Base-by-base conservation (phyloP, 2,797 vertebrate species). In the Coregonus sp. region DNA sequence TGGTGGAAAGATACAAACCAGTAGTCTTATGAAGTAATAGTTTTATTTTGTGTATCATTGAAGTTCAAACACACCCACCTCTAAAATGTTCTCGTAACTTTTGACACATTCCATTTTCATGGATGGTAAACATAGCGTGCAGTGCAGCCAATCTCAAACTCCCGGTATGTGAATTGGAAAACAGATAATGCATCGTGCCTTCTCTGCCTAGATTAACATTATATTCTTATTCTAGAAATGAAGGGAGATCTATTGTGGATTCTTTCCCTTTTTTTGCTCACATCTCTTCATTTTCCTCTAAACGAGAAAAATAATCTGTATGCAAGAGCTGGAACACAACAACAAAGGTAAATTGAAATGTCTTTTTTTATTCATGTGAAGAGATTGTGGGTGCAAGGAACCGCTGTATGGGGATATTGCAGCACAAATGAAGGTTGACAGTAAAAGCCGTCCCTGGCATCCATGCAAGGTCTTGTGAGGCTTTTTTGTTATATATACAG, bases 281-380 rank as follows among this genome's bases (percentile, higher is more conserved):
- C 72, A 67, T 51, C 3, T 75, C 75, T 83, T 82, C 78, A 74
- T 77, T 82, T 87, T 81, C 73, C 56, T 50, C 25, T 50, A 78
- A 78, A 76, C 75, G 12, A 73, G 37, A 72, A 76, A 61, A 78
- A 78, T 81, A 77, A 86, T 86, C 84, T 74, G 82, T 78, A 87
- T 82, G 82, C 85, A 84, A 76, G 77, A 75, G 78, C 73, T 33
- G 77, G 75, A 75, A 77, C 71, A 75, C 67, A 80, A 82, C 81
- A 84, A 84, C 84, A 83, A 76, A 75, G 85, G 80, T 85, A 88
- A 86, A 89, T 89, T 88, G 86, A 88, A 88, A 87, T 87, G 85
- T 86, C 85, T 87, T 87, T 84, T 88, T 88, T 82, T 80, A 88
- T 88, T 88, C 82, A 77, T 84, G 81, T 85, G 84, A 85, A 80